Percentiles rank a stretch among this genome's conserved stretches.
Evolutionary conservation across 2,888 invertebrate genomes (phyloP).

Genomic region (Rhingia campestris): DNA sequence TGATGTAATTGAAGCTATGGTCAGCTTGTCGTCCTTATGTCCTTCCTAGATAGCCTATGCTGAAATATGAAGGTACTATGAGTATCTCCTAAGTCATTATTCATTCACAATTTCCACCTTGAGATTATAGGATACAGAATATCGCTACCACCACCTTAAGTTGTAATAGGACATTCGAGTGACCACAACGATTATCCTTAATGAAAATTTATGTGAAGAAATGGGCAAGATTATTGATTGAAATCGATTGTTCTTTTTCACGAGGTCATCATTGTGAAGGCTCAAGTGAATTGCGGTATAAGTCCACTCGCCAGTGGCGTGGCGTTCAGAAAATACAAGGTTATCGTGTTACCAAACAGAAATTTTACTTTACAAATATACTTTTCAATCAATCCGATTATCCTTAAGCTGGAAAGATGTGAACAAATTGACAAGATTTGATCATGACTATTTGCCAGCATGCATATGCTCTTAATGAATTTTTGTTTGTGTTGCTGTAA

Average conservation of each 20-base stretch:
- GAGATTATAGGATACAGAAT: background rate
- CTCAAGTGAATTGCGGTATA: background rate
- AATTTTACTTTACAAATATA: too few relatives aligned
- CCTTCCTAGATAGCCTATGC: background rate
- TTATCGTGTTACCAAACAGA: too few relatives aligned
- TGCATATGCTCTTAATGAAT: too few relatives aligned
- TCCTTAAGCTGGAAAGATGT: too few relatives aligned
- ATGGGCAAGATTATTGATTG: slow-evolving; percentile 13
- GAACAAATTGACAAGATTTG: too few relatives aligned
- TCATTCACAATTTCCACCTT: slow-evolving; percentile 5
- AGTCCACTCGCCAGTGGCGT: background rate
- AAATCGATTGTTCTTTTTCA: slow-evolving; percentile 6
- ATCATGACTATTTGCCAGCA: too few relatives aligned
- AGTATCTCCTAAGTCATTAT: background rate
- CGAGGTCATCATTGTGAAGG: background rate
- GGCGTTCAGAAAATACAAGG: too few relatives aligned
- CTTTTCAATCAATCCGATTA: too few relatives aligned
- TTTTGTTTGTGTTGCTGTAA: too few relatives aligned
- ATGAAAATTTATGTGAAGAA: slow-evolving; percentile 28
- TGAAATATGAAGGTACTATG: slow-evolving; percentile 2
- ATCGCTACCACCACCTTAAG: background rate
- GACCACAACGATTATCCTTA: slow-evolving; percentile 18
- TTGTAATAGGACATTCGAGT: background rate
- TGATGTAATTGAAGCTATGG: slow-evolving; percentile 1
- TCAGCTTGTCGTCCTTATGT: background rate